Percentiles rank a stretch among this genome's conserved stretches.
Evolutionary conservation across 2,113 vertebrate species (phyloP).

Genomic region (Sylvia atricapilla): DNA sequence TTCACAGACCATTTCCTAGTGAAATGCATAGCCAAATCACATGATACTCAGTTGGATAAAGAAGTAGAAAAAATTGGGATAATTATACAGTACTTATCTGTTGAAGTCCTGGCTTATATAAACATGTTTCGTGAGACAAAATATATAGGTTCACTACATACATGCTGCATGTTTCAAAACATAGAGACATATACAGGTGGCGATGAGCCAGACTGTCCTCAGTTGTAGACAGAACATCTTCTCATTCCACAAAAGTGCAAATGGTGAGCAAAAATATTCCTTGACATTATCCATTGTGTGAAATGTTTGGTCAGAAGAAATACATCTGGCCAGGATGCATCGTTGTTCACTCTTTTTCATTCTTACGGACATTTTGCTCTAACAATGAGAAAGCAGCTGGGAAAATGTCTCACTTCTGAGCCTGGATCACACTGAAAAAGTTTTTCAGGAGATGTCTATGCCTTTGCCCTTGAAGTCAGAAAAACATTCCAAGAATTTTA

Average conservation of each 20-base stretch:
- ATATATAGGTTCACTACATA: accelerated
- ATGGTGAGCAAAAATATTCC: neutral
- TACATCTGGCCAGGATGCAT: neutral
- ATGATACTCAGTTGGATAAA: neutral
- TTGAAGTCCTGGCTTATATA: accelerated
- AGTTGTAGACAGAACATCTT: neutral
- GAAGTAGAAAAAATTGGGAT: neutral
- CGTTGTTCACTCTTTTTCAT: neutral
- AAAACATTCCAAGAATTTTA: neutral
- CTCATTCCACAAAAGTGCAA: neutral
- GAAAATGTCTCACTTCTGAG: neutral
- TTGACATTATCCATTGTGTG: neutral
- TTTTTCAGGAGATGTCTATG: neutral
- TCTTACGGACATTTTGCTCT: neutral
- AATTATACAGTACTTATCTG: neutral
- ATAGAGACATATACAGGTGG: neutral
- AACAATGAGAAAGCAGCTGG: neutral
- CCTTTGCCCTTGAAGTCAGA: neutral
- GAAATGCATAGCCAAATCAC: neutral
- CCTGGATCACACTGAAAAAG: neutral
- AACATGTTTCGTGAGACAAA: neutral
- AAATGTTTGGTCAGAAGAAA: neutral
- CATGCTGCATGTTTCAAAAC: neutral
- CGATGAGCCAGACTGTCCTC: neutral
- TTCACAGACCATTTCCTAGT: neutral